Evolutionary conservation across 2,888 invertebrate species (phyloP).

Genomic region (Meteorus colon): DNA sequence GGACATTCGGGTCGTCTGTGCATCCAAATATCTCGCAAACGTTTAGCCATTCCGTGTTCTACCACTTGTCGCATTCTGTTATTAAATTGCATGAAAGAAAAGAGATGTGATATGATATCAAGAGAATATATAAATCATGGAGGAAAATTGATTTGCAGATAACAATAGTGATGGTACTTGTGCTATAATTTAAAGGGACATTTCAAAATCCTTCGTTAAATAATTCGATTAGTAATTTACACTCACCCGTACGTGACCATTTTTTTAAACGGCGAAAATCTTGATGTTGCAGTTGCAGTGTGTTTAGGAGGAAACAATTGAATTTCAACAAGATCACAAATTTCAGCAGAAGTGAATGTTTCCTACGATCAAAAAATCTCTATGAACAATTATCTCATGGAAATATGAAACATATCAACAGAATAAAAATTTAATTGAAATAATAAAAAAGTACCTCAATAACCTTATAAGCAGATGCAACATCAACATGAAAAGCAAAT

Average conservation of each 20-base stretch:
- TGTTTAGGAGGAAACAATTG: constrained; percentile 56
- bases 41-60: constrained; percentile 56
- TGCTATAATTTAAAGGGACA: too few species aligned
- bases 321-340: constrained; percentile 80
- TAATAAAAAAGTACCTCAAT: constrained; percentile 72
- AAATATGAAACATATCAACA: background rate
- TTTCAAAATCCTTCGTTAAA: too few species aligned
- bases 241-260: constrained; percentile 65
- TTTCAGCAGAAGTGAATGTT: constrained; percentile 79
- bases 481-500: constrained; percentile 83
- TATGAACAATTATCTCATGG: too few species aligned
- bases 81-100: too few species aligned
- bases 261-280: constrained; percentile 65
- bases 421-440: background rate
- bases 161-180: too few species aligned
- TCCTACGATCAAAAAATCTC: constrained; percentile 60
- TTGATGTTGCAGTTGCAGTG: constrained; percentile 57
- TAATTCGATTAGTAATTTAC: too few species aligned
- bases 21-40: constrained; percentile 58
- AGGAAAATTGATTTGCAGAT: too few species aligned
- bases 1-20: constrained; percentile 60
- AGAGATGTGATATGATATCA: too few species aligned
- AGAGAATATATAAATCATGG: too few species aligned
- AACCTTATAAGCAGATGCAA: constrained; percentile 80
- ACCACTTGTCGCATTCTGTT: constrained; percentile 59